These are phyloP conservation scores for Nasonovia ribisnigri DNA, from an alignment of 2,888 invertebrate genomes.

Conservation along the genomic window DNA sequence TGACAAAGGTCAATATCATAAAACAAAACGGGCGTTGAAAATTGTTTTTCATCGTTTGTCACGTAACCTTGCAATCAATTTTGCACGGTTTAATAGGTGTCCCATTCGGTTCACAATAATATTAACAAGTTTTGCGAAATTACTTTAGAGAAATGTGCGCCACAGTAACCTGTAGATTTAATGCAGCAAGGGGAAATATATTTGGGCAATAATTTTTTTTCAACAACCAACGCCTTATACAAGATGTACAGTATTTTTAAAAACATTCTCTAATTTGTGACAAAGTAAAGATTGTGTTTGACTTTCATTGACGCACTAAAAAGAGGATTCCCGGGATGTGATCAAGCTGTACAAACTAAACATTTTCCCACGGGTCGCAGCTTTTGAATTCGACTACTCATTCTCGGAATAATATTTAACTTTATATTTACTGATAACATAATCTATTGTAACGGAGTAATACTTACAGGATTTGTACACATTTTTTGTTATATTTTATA, in stretches of 20 bases:
- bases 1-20: conserved; percentile 1
- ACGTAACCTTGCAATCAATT: conserved; percentile 20
- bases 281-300: neutral
- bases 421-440: neutral
- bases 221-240: neutral
- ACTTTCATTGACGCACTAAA: neutral
- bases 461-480: neutral
- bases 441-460: neutral
- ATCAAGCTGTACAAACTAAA: conserved; percentile 16
- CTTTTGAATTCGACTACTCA: neutral
- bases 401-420: neutral
- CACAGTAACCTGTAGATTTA: neutral
- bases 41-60: conserved; percentile 3
- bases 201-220: neutral
- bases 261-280: neutral
- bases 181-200: neutral
- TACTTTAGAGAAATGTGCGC: neutral
- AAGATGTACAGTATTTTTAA: neutral
- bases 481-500: neutral
- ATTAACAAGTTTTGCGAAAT: neutral
- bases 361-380: neutral
- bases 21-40: neutral
- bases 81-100: neutral
- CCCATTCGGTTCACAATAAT: neutral
- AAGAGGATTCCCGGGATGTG: neutral